Conservation (phyloP, 1,140 invertebrate species). For the Apis florea region DNA sequence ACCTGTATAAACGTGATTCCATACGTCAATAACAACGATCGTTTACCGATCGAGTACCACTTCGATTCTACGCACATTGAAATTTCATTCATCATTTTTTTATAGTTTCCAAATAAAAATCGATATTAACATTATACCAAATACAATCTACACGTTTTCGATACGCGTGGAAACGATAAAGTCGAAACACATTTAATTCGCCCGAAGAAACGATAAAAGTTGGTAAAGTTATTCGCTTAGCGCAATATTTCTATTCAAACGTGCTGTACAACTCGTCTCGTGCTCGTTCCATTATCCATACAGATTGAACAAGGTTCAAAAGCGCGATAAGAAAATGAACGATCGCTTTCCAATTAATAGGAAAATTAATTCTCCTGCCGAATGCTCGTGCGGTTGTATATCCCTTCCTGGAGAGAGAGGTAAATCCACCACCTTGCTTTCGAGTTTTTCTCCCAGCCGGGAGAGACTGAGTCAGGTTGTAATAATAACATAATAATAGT, state of each 20-base stretch:
- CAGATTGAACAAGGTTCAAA: background rate
- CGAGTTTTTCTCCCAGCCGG: background rate
- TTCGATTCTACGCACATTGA: too few species aligned
- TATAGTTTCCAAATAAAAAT: too few species aligned
- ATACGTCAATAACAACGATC: background rate
- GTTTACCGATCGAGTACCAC: too few species aligned
- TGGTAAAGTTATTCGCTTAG: background rate
- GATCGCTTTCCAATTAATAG: background rate
- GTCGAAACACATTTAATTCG: too few species aligned
- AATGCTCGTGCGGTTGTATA: background rate
- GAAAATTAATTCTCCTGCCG: slow-evolving; percentile 5
- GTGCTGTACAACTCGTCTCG: background rate
- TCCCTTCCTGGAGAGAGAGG: background rate
- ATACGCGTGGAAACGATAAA: too few species aligned
- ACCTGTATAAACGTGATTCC: background rate
- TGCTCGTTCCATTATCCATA: too few species aligned
- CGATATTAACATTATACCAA: too few species aligned
- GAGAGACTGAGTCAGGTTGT: slow-evolving; percentile 22
- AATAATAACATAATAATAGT: slow-evolving; percentile 61
- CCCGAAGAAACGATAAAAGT: too few species aligned
- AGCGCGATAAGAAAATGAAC: background rate
- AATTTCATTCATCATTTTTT: too few species aligned
- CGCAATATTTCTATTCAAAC: background rate
- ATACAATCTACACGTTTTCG: too few species aligned
- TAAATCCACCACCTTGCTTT: background rate